Evolutionary conservation across 1,140 invertebrate genomes (phyloP).

Genomic region (Camponotus vicinus): DNA sequence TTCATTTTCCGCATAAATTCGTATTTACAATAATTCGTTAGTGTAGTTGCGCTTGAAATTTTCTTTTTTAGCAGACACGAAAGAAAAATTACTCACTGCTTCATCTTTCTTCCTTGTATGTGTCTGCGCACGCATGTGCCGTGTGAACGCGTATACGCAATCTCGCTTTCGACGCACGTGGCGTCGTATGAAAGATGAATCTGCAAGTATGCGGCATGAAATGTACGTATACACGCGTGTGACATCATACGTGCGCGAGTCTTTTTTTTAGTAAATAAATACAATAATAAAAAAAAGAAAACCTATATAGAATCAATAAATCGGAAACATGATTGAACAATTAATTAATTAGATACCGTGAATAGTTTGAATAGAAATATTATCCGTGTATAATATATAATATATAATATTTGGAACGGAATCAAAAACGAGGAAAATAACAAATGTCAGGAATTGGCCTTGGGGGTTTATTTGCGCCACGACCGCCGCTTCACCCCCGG

Average conservation of each 20-base stretch:
- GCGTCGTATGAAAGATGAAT: slow-evolving; percentile 10
- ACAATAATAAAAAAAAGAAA: slow-evolving; percentile 70
- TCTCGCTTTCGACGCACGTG: slow-evolving; percentile 12
- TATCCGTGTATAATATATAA: too few relatives aligned
- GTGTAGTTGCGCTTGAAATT: slow-evolving; percentile 68
- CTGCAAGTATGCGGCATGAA: slow-evolving; percentile 32
- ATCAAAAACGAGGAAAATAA: slow-evolving; percentile 51
- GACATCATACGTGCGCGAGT: slow-evolving; percentile 40
- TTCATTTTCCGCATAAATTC: slow-evolving; percentile 70
- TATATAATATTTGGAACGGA: slow-evolving; percentile 5
- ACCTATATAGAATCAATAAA: slow-evolving; percentile 46
- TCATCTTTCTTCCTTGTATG: slow-evolving; percentile 19
- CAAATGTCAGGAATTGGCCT: slow-evolving; percentile 32
- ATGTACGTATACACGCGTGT: slow-evolving; percentile 31
- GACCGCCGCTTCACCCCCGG: slow-evolving; percentile 57
- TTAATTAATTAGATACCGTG: slow-evolving; percentile 61
- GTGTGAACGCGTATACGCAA: background rate
- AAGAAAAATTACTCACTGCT: slow-evolving; percentile 58
- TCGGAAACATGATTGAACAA: slow-evolving; percentile 64
- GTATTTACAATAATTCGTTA: slow-evolving; percentile 81
- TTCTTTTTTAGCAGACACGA: slow-evolving; percentile 59
- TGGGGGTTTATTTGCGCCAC: slow-evolving; percentile 49
- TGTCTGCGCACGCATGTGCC: background rate
- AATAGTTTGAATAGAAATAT: background rate
- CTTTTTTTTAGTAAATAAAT: slow-evolving; percentile 71